Conservation (phyloP, 2,888 invertebrate species). For the Bimastos eiseni region DNA sequence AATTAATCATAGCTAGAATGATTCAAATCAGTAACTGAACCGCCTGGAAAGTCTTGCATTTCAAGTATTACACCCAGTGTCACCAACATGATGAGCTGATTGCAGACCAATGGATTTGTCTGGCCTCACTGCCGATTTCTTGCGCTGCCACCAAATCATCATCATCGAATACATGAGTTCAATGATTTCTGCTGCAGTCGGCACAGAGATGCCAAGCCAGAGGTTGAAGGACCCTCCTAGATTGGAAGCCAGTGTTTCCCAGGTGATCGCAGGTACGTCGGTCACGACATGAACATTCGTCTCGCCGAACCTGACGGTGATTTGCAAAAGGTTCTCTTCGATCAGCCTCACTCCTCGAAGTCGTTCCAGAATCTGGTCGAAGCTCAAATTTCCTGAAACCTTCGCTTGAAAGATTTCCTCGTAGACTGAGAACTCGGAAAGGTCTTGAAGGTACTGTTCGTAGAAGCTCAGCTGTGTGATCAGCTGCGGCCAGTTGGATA, state of each 20-base stretch:
- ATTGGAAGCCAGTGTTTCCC: slow-evolving; percentile 25
- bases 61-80: too few relatives aligned
- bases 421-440: background rate
- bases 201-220: slow-evolving; percentile 23
- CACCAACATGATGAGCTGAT: too few relatives aligned
- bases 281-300: background rate
- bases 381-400: background rate
- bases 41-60: too few relatives aligned
- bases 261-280: background rate
- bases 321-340: background rate
- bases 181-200: background rate
- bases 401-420: background rate
- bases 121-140: background rate
- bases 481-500: slow-evolving; percentile 15
- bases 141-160: background rate
- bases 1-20: too few relatives aligned
- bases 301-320: background rate
- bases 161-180: slow-evolving; percentile 7
- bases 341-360: background rate
- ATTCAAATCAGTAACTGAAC: too few relatives aligned
- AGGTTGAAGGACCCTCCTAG: slow-evolving; percentile 26
- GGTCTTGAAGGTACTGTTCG: slow-evolving; percentile 15
- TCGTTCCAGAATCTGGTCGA: background rate
- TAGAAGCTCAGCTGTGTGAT: background rate
- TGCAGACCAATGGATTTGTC: too few relatives aligned